These are phyloP conservation scores for Actinia tenebrosa DNA, from an alignment of 64 coral and sea anemone species.

Conservation along the genomic window DNA sequence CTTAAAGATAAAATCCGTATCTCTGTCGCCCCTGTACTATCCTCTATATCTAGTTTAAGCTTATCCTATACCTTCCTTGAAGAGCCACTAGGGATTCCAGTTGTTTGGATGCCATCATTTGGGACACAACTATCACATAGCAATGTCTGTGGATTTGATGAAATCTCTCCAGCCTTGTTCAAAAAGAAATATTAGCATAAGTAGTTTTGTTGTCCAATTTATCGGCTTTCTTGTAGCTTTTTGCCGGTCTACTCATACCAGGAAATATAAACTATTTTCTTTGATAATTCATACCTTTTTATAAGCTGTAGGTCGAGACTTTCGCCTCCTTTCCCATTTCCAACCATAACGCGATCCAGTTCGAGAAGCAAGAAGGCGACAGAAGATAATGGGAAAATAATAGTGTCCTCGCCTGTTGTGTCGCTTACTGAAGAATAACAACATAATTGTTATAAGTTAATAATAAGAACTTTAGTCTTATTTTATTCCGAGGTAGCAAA, in stretches of 20 bases:
- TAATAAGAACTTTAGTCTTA: too few relatives aligned
- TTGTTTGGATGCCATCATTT: slow-evolving; percentile 43
- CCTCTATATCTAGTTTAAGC: too few relatives aligned
- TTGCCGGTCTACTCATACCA: not conserved
- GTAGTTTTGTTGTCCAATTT: not conserved
- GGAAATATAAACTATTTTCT: not conserved
- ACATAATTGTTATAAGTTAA: not conserved
- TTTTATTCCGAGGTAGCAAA: too few relatives aligned
- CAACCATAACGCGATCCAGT: slow-evolving; percentile 23
- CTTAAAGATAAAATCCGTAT: too few relatives aligned
- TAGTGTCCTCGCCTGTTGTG: slow-evolving; percentile 59
- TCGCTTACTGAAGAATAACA: slow-evolving; percentile 55
- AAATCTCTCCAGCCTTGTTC: slow-evolving; percentile 62
- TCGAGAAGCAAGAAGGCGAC: slow-evolving; percentile 77
- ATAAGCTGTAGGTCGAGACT: slow-evolving; percentile 46
- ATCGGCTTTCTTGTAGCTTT: not conserved
- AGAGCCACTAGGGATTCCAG: slow-evolving; percentile 42
- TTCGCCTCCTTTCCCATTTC: slow-evolving; percentile 13
- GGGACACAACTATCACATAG: slow-evolving; percentile 48
- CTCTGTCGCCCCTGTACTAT: too few relatives aligned
- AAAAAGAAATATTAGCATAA: not conserved
- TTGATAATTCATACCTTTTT: slow-evolving; percentile 39
- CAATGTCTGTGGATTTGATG: slow-evolving; percentile 82
- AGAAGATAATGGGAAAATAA: slow-evolving; percentile 93
- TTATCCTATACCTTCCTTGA: slow-evolving; percentile 62